Base-by-base conservation (phyloP, 2,113 vertebrate species). In the Centropus bengalensis region DNA sequence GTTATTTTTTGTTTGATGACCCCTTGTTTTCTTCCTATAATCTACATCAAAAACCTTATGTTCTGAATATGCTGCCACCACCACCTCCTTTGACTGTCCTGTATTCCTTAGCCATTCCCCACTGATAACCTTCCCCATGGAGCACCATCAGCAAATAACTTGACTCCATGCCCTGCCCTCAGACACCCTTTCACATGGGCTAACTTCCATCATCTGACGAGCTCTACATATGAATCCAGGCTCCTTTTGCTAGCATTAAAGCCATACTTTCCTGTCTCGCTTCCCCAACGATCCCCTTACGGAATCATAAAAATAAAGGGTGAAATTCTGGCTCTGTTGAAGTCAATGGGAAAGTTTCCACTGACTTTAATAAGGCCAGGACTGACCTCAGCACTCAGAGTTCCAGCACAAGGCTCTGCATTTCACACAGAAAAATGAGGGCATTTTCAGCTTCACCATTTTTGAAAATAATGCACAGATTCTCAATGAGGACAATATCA, bases 241-340 rank as follows among this genome's bases (percentile, higher is more conserved):
- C 14, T 75, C 30, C 76, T 83, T 68, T 63, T 5, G 0, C 82
- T 15, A 60, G 19, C 56, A 36, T 44, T n/a, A 91, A 88, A 83
- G 24, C 24, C 63, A n/a, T 12, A n/a, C 51, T 86, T 90, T 55
- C 60, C 85, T 70, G n/a, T 59, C 42, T 85, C 62, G 11, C 49
- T 52, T 62, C 75, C 54, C 58, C 54, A 58, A 8, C 69, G 12
- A 5, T 49, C 55, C 32, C 82, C 82, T 80, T 63, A 60, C 77
- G 68, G 68, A 88, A 63, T 89, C 71, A 40, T 64, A 81, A 93
- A 95, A 89, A n/a, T 20, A 54, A 85, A 88, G 42, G 52, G 71
- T 78, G 82, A 88, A 59, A 94, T 71, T 55, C 79, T 78, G 68
- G 55, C 87, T 80, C 93, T 1, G 1, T 10, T 74, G 82, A 74